phyloP scores from a whole-genome alignment of 2,797 vertebrate genomes.

The Capromys pilorides region DNA sequence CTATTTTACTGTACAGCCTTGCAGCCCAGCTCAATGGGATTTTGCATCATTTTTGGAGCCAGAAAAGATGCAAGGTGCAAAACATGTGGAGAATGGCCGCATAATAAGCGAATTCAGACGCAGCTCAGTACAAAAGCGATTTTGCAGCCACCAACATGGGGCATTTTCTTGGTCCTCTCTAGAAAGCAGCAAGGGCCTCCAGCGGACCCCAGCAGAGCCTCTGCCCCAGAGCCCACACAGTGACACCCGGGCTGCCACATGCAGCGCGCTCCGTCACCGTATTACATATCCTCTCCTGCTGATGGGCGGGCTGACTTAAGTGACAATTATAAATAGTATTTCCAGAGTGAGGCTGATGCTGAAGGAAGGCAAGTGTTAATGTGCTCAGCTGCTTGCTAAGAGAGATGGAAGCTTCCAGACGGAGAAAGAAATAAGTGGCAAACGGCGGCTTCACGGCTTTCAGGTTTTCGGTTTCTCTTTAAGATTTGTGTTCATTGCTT shows the following conservation, averaged over 20 bases:
- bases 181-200: background rate
- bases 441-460: background rate
- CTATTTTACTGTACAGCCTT: background rate
- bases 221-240: rapidly evolving
- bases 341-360: background rate
- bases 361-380: background rate
- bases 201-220: background rate
- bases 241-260: background rate
- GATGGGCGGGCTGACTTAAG: background rate
- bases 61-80: background rate
- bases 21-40: background rate
- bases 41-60: background rate
- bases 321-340: background rate
- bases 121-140: background rate
- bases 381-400: background rate
- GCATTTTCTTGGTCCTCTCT: background rate
- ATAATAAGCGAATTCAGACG: background rate
- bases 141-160: background rate
- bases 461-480: background rate
- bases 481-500: background rate
- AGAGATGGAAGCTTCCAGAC: background rate
- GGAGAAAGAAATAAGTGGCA: background rate
- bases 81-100: rapidly evolving
- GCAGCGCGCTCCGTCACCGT: background rate
- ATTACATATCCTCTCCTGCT: background rate